Evolutionary conservation across 92 coral and sea anemone species (phyloP).

Genomic region (Parazoanthus darwini): DNA sequence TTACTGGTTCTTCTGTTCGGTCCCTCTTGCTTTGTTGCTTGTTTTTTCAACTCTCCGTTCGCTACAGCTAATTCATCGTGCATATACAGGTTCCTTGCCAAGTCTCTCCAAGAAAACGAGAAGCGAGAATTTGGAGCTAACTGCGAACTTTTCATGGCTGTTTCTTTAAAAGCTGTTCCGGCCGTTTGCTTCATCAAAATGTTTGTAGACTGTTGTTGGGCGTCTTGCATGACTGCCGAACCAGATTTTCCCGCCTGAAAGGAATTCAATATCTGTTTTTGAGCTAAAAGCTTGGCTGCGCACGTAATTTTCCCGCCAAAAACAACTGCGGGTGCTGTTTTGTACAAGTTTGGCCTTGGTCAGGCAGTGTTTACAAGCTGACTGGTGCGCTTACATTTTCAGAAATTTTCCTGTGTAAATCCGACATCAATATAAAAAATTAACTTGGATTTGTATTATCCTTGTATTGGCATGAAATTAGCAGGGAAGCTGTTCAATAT

Average conservation of each 20-base stretch:
- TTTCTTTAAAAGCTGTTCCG: constrained; percentile 11
- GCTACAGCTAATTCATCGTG: constrained; percentile 18
- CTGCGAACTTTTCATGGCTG: constrained; percentile 27
- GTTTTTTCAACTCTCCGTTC: constrained; percentile 11
- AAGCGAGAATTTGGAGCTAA: background rate
- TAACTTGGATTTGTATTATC: background rate
- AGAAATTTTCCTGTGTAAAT: constrained; percentile 7
- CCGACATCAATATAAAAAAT: constrained; percentile 33
- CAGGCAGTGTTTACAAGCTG: background rate
- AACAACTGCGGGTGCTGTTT: background rate
- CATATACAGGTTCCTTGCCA: constrained; percentile 34
- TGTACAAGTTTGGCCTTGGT: background rate
- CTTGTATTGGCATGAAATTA: constrained; percentile 32
- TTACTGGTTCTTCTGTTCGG: background rate
- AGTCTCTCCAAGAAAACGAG: constrained; percentile 40
- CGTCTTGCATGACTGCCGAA: constrained; percentile 41
- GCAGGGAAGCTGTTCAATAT: constrained; percentile 25
- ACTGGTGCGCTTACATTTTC: background rate
- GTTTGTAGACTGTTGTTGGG: constrained; percentile 24
- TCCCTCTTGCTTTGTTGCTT: constrained; percentile 10
- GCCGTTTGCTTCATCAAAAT: constrained; percentile 27
- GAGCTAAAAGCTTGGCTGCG: constrained; percentile 22
- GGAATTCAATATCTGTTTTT: constrained; percentile 26
- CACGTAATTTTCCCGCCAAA: constrained; percentile 39
- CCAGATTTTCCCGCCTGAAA: constrained; percentile 37